A percentile compares a stretch with the other conserved stretches of the same genome.
Conservation (phyloP, 2,797 vertebrate species). For the Sciurus carolinensis region DNA sequence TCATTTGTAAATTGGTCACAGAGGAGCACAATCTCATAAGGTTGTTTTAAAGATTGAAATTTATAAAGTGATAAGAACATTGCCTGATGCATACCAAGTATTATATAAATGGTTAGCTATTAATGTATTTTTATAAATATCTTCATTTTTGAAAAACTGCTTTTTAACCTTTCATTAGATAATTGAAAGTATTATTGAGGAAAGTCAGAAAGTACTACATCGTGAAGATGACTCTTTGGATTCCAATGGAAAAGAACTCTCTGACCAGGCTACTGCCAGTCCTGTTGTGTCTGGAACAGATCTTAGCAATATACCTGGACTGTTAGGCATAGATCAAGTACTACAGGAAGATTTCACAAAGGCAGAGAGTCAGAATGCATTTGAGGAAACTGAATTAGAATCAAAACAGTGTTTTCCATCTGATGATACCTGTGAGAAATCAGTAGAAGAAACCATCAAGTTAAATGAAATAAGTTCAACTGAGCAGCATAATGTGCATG, state of each 20-base stretch:
- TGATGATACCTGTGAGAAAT: constrained; percentile 78
- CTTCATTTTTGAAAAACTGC: constrained; percentile 70
- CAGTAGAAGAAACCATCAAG: constrained; percentile 75
- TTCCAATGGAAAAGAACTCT: constrained; percentile 82
- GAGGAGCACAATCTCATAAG: constrained; percentile 6
- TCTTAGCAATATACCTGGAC: constrained; percentile 86
- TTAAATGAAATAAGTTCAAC: constrained; percentile 79
- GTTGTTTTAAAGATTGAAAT: constrained; percentile 57
- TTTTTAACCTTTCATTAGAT: constrained; percentile 91
- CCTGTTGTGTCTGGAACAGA: constrained; percentile 81
- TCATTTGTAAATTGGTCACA: constrained; percentile 62
- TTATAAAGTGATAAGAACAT: constrained; percentile 48
- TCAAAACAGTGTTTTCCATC: constrained; percentile 81
- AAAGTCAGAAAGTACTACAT: constrained; percentile 94
- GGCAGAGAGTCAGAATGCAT: constrained; percentile 74
- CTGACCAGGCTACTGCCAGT: constrained; percentile 81
- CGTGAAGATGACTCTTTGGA: constrained; percentile 90
- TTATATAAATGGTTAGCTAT: constrained; percentile 60
- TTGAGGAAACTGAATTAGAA: constrained; percentile 81
- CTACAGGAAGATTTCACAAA: constrained; percentile 84
- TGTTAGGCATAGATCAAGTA: constrained; percentile 85
- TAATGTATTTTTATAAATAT: constrained; percentile 40
- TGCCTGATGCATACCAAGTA: constrained; percentile 39
- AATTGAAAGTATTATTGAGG: constrained; percentile 98
- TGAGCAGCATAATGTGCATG: constrained; percentile 77